phyloP scores from a whole-genome alignment of 2,113 vertebrate species.

The Oreotrochilus melanogaster region DNA sequence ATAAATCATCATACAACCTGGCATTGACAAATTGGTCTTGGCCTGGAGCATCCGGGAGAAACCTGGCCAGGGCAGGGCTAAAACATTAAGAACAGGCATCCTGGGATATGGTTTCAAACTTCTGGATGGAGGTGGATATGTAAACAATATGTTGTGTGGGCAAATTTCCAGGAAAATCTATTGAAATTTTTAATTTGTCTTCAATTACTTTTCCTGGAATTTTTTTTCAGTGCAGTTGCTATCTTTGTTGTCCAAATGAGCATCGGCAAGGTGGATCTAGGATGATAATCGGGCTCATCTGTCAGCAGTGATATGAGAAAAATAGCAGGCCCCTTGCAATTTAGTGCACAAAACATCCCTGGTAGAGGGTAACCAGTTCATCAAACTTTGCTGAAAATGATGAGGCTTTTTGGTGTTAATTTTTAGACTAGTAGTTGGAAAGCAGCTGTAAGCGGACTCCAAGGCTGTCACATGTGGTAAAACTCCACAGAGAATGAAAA shows the following conservation, averaged over 20 bases:
- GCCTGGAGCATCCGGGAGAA: constrained; percentile 62
- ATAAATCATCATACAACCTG: constrained; percentile 78
- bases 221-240: constrained; percentile 52
- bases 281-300: constrained; percentile 7
- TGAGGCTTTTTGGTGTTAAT: constrained; percentile 8
- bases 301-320: background rate
- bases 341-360: background rate
- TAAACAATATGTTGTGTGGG: constrained; percentile 32
- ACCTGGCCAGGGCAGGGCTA: constrained; percentile 33
- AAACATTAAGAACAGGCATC: constrained; percentile 38
- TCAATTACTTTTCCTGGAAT: constrained; percentile 44
- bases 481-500: background rate
- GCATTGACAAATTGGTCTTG: constrained; percentile 79
- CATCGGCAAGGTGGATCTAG: background rate
- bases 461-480: constrained; percentile 29
- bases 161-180: constrained; percentile 34
- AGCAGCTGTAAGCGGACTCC: background rate
- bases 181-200: background rate
- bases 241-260: constrained; percentile 39
- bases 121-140: constrained; percentile 11
- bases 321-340: background rate
- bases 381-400: constrained; percentile 5
- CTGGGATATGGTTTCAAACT: constrained; percentile 46
- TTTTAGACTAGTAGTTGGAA: constrained; percentile 12
- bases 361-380: constrained; percentile 6